Base-by-base conservation (phyloP, 1,140 invertebrate species). In the Rhizoglyphus robini region DNA sequence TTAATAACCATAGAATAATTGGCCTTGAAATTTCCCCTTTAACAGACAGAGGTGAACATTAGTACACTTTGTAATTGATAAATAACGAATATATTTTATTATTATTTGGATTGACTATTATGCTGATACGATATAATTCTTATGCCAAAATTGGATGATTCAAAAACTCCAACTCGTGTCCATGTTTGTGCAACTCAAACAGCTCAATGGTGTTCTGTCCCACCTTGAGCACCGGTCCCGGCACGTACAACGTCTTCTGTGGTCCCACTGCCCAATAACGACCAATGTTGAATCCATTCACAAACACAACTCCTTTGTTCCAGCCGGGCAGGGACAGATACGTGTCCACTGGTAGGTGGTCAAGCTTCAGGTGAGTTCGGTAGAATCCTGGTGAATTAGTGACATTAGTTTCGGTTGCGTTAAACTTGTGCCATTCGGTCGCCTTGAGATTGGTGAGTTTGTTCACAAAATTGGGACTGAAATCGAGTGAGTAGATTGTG, bases 251-350 rank as follows among this genome's bases (percentile, higher is more conserved):
- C 2, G 80, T 79, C 67, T 76, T 72, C 69, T 81, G 79, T 0
- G 84, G 83, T 1, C 83, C 83, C 11, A 78, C 68, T 5, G 69
- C 65, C 76, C 77, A 82, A 72, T 83, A 84, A 49, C 83, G 72
- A 18, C 82, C 83, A 60, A 85, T 71, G 70, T 84, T 82, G 69
- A 83, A 82, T 4, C 81, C 82, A 75, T 85, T 85, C 1, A 85
- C 70, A 65, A 84, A 78, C 18, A 83, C 80, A 62, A 82, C 74
- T 8, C 84, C 84, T 64, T 69, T 70, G 3, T 20, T 49, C 69
- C 69, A 70, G 15, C 67, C 59, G 0, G 13, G 2, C 20, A 62
- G 31, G 29, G 23, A 30, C 4, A 70, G 13, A 34, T 67, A 70
- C 18, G 69, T 68, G 48, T 70, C 69, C 47, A 15, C 38, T 31